phyloP scores from a whole-genome alignment of 2,113 vertebrate genomes.

The Reinhardtius hippoglossoides region DNA sequence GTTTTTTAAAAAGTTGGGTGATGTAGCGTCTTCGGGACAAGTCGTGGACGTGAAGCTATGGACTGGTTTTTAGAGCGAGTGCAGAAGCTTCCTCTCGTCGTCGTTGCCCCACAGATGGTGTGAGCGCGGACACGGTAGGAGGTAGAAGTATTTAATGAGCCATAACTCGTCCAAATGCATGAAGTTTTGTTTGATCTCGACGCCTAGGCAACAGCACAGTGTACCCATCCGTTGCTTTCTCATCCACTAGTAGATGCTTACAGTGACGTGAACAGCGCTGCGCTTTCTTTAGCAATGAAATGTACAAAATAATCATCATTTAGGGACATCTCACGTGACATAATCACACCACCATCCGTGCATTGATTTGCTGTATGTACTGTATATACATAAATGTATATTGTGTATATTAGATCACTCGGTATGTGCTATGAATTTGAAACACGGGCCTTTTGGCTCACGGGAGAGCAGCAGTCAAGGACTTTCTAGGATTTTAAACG shows the following conservation, averaged over 20 bases:
- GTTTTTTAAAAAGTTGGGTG: conserved; percentile 33
- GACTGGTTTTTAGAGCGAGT: conserved; percentile 32
- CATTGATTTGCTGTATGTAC: conserved; percentile 81
- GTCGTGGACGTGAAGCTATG: conserved; percentile 29
- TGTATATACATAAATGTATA: conserved; percentile 80
- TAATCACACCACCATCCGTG: conserved; percentile 69
- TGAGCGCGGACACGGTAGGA: conserved; percentile 40
- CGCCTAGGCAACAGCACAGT: conserved; percentile 46
- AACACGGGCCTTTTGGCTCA: conserved; percentile 55
- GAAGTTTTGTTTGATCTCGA: conserved; percentile 66
- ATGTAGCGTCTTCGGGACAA: conserved; percentile 59
- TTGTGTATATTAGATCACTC: conserved; percentile 80
- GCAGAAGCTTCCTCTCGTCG: conserved; percentile 26
- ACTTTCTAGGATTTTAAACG: conserved; percentile 59
- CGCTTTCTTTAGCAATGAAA: conserved; percentile 62
- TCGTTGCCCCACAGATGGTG: conserved; percentile 29
- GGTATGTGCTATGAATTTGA: conserved; percentile 69
- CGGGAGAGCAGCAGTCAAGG: conserved; percentile 63
- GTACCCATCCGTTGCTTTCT: conserved; percentile 63
- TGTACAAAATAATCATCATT: conserved; percentile 36
- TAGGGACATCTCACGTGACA: conserved; percentile 53
- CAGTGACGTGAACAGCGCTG: conserved; percentile 63
- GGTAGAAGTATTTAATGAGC: conserved; percentile 72
- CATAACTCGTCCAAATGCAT: conserved; percentile 77
- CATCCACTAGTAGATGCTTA: conserved; percentile 65